These are phyloP conservation scores for Casuarius casuarius DNA, from an alignment of 2,113 vertebrate genomes.

Conservation along the genomic window DNA sequence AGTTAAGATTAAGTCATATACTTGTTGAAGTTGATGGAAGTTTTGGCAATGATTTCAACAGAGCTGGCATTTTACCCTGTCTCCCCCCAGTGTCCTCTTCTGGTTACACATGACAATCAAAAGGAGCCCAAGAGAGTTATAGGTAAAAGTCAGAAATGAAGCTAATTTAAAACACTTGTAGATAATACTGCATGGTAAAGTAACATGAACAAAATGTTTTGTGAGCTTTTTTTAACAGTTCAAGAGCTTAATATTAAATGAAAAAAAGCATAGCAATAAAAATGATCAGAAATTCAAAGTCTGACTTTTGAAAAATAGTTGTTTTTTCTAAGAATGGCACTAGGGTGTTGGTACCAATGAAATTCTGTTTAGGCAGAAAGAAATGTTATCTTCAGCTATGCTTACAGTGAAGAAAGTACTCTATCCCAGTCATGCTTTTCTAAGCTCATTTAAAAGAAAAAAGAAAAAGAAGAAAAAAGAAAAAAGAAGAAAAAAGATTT, in stretches of 20 bases:
- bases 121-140: neutral
- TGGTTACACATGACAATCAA: neutral
- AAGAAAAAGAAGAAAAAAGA: neutral
- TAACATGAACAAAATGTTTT: neutral
- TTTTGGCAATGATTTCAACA: neutral
- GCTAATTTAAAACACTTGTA: neutral
- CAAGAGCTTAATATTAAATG: neutral
- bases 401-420: slow-evolving; percentile 31
- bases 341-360: neutral
- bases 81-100: neutral
- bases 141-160: neutral
- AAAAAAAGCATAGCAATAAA: neutral
- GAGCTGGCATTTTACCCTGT: neutral
- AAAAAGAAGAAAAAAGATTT: neutral
- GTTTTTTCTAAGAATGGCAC: slow-evolving; percentile 4
- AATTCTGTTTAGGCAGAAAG: slow-evolving; percentile 34
- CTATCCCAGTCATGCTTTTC: slow-evolving; percentile 37
- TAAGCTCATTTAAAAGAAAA: slow-evolving; percentile 26
- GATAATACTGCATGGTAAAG: neutral
- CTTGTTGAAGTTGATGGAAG: neutral
- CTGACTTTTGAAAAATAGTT: neutral
- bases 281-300: neutral
- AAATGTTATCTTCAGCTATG: slow-evolving; percentile 17
- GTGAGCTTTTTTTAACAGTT: neutral
- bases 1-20: neutral